A percentile compares a stretch with the other conserved stretches of the same genome.
Evolutionary conservation across 2,113 vertebrate species (phyloP).

Genomic region (Tichodroma muraria): DNA sequence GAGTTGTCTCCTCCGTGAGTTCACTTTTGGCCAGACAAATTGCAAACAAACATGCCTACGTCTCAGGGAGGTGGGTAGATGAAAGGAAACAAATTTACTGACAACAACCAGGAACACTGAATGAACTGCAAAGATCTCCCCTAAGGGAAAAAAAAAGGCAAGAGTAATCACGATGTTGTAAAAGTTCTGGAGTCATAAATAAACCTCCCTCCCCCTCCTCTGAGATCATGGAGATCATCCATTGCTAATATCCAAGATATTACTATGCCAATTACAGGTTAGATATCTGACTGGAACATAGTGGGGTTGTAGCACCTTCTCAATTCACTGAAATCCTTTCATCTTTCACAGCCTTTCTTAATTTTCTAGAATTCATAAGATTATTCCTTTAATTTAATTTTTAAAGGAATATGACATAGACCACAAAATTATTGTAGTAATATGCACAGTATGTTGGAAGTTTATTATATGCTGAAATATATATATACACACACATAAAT

Average conservation of each 20-base stretch:
- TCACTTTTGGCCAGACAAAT: neutral
- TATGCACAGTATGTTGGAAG: neutral
- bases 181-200: neutral
- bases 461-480: neutral
- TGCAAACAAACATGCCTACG: neutral
- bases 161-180: neutral
- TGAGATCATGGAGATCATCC: neutral
- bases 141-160: neutral
- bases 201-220: neutral
- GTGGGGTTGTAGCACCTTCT: neutral
- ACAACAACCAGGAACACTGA: neutral
- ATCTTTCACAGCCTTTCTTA: neutral
- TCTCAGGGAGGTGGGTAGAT: neutral
- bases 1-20: neutral
- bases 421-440: neutral
- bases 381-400: neutral
- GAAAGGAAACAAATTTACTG: neutral
- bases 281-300: neutral
- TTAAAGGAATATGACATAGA: neutral
- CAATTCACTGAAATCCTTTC: neutral
- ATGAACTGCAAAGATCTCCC: rapidly evolving
- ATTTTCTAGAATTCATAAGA: neutral
- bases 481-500: neutral
- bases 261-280: neutral
- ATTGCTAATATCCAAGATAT: neutral